Evolutionary conservation across 2,888 invertebrate genomes (phyloP).

Genomic region (Eutolmus rufibarbis): DNA sequence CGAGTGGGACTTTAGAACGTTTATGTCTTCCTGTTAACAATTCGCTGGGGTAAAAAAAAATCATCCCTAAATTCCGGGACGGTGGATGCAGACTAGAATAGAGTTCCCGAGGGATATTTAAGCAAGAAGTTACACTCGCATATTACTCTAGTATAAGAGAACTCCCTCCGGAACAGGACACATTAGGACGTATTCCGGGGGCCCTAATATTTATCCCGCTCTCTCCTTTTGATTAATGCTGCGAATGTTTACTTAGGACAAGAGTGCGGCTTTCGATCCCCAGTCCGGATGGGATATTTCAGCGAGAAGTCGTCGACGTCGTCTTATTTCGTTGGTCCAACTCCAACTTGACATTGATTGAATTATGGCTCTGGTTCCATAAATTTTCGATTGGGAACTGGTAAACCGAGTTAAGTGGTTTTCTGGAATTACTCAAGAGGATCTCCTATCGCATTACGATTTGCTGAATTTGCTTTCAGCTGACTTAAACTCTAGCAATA

Average conservation of each 20-base stretch:
- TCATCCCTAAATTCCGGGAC: neutral
- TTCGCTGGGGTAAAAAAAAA: neutral
- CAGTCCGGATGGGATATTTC: neutral
- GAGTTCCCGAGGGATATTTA: neutral
- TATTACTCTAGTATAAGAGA: slow-evolving; percentile 8
- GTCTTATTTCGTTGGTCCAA: slow-evolving; percentile 28
- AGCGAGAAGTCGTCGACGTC: slow-evolving; percentile 9
- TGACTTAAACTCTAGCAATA: slow-evolving; percentile 29
- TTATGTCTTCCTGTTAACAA: slow-evolving; percentile 18
- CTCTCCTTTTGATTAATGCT: slow-evolving; percentile 24
- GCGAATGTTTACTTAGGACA: slow-evolving; percentile 28
- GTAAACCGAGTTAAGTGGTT: slow-evolving; percentile 39
- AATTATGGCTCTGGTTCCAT: slow-evolving; percentile 34
- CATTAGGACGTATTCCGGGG: slow-evolving; percentile 15
- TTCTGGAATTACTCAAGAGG: slow-evolving; percentile 30
- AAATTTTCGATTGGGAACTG: slow-evolving; percentile 37
- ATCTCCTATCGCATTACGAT: slow-evolving; percentile 24
- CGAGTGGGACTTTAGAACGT: neutral
- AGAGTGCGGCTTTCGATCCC: neutral
- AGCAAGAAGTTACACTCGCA: neutral
- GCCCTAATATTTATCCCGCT: neutral
- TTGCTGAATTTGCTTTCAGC: slow-evolving; percentile 26
- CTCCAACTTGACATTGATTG: slow-evolving; percentile 36
- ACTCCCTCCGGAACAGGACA: neutral
- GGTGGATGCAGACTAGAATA: neutral